Evolutionary conservation across 1,140 invertebrate genomes (phyloP).

Genomic region (Aphis gossypii): DNA sequence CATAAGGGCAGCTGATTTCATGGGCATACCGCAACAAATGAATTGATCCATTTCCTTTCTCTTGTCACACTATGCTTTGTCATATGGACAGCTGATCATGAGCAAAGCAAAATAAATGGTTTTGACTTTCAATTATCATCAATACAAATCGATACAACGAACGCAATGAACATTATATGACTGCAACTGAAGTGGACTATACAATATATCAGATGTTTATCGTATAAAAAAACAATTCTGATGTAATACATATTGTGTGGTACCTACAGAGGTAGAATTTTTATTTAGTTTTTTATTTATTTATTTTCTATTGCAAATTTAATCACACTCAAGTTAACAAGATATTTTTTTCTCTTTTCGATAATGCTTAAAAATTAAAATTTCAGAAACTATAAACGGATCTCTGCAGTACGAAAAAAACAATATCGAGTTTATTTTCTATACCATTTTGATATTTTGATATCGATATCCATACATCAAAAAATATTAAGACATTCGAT

Average conservation of each 20-base stretch:
- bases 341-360: not conserved
- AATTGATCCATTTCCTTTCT: too few species aligned
- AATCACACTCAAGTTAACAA: conserved; percentile 52
- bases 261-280: not conserved
- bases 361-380: not conserved
- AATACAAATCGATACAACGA: conserved; percentile 42
- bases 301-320: conserved; percentile 54
- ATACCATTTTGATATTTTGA: not conserved
- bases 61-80: too few species aligned
- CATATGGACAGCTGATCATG: too few species aligned
- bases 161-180: conserved; percentile 33
- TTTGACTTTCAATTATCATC: conserved; percentile 40
- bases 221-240: conserved; percentile 46
- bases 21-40: too few species aligned
- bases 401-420: not conserved
- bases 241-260: not conserved
- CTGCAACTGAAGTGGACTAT: conserved; percentile 30
- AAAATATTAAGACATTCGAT: not conserved
- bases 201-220: conserved; percentile 50
- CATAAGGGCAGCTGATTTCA: too few species aligned
- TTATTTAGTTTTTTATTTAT: not conserved
- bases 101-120: not conserved
- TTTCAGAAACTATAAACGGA: not conserved
- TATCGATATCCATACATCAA: not conserved
- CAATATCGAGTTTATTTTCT: not conserved